Evolutionary conservation across 64 coral and sea anemone genomes (phyloP), one percentile per base, ranked within the genome.

Genomic region (Dendronephthya gigantea): DNA sequence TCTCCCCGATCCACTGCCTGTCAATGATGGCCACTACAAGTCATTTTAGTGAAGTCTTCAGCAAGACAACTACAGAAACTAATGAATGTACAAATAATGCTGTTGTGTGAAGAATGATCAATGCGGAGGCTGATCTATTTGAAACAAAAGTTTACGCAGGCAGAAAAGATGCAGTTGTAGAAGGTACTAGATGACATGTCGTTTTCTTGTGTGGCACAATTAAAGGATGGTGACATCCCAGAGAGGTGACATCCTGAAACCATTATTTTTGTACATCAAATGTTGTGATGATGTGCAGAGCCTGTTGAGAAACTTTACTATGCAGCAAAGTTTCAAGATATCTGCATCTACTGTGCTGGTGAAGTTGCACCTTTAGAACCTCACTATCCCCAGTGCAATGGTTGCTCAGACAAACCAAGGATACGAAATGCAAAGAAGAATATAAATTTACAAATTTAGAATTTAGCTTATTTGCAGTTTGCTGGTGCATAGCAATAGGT

Each of bases 31-130:
- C 32, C 72, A 79, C 72, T 79, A 79, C 28, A 79, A 79, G 72
- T 7, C 72, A 79, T 79, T 79, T n/a, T 35, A 79, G 27, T 79
- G 72, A 79, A 79, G 72, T 79, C 72, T 79, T 79, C 22, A 33
- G 37, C 29, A 79, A 79, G 32, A 12, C 25, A 79, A 33, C 72
- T 79, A 79, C 29, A 12, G 72, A 79, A 79, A 33, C 34, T 79
- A 79, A 79, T 2, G 72, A 79, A 79, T 79, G 22, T 19, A 79
- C 27, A 79, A 79, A 79, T 79, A 33, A 79, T 79, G 72, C 22
- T 79, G 72, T 35, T 79, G 32, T 79, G 72, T 79, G 72, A 79
- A 79, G 72, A 79, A 79, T 79, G 72, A 0, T 79, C 72, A 35
- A 79, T 79, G 29, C 36, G 72, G 72, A 79, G 72, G 72, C 72